Percentiles rank a stretch among this genome's conserved stretches.
phyloP scores from a whole-genome alignment of 1,140 invertebrate species.

The Magallana angulata region DNA sequence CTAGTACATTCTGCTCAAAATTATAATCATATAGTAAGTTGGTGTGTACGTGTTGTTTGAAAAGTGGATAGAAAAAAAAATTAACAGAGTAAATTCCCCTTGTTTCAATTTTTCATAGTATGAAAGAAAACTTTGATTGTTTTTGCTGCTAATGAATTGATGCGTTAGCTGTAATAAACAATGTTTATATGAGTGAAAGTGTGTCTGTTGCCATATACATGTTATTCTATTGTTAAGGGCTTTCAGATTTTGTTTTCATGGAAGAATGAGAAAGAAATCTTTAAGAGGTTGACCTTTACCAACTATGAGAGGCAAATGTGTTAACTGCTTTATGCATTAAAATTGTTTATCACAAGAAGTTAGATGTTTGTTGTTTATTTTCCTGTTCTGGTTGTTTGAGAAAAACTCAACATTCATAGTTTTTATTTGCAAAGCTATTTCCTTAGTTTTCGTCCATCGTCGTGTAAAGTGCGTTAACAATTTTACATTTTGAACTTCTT shows the following conservation, averaged over 20 bases:
- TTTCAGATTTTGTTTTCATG: constrained; percentile 29
- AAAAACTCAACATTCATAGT: too few species aligned
- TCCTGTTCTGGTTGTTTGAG: too few species aligned
- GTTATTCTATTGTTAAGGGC: constrained; percentile 35
- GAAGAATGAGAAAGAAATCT: constrained; percentile 5
- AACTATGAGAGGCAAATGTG: constrained; percentile 18
- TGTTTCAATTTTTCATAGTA: not conserved
- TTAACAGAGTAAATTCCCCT: not conserved
- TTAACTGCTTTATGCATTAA: constrained; percentile 34
- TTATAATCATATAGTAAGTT: not conserved
- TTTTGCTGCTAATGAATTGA: not conserved
- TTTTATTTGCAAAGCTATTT: too few species aligned
- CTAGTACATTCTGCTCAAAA: not conserved
- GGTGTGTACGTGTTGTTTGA: not conserved
- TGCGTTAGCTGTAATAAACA: not conserved
- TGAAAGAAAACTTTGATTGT: not conserved
- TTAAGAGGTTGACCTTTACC: constrained; percentile 22
- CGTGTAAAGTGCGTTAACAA: too few species aligned
- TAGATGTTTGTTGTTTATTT: not conserved
- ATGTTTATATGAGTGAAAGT: not conserved
- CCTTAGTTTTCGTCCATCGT: too few species aligned
- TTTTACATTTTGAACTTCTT: too few species aligned
- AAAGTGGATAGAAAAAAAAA: not conserved
- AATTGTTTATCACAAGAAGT: constrained; percentile 23
- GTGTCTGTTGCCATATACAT: constrained; percentile 20